phyloP scores from a whole-genome alignment of 2,113 vertebrate genomes.

The Micronycteris hirsuta region DNA sequence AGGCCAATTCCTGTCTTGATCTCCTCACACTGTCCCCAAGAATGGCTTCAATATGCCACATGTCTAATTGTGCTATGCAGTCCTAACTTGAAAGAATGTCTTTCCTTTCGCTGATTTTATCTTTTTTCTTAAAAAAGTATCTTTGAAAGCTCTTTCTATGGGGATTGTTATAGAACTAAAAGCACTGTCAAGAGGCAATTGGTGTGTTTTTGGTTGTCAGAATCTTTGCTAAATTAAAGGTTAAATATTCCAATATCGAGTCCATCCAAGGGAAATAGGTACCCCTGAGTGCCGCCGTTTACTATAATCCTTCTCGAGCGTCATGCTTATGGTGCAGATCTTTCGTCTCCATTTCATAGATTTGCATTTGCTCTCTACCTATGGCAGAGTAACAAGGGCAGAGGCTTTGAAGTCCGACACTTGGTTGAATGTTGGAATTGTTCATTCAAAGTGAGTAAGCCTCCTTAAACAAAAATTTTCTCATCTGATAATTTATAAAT shows the following conservation, averaged over 20 bases:
- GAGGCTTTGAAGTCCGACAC: neutral
- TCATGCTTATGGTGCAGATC: neutral
- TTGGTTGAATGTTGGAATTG: neutral
- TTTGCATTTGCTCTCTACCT: neutral
- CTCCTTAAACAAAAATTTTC: neutral
- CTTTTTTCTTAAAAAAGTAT: neutral
- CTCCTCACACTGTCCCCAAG: rapidly evolving
- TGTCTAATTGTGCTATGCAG: neutral
- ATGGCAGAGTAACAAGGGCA: neutral
- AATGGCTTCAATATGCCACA: neutral
- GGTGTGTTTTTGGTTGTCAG: neutral
- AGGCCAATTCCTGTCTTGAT: rapidly evolving
- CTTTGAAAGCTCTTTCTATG: neutral
- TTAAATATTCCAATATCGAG: neutral
- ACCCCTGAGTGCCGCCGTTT: neutral
- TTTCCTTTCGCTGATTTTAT: neutral
- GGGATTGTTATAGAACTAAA: neutral
- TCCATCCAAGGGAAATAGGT: neutral
- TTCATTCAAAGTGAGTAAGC: neutral
- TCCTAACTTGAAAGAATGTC: neutral
- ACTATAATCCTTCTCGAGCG: neutral
- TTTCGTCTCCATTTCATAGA: neutral
- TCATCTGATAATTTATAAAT: neutral
- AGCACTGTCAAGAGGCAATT: neutral
- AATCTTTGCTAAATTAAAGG: neutral